These are phyloP conservation scores for Orchesellides sinensis DNA, from an alignment of 2,888 invertebrate genomes.

Conservation along the genomic window DNA sequence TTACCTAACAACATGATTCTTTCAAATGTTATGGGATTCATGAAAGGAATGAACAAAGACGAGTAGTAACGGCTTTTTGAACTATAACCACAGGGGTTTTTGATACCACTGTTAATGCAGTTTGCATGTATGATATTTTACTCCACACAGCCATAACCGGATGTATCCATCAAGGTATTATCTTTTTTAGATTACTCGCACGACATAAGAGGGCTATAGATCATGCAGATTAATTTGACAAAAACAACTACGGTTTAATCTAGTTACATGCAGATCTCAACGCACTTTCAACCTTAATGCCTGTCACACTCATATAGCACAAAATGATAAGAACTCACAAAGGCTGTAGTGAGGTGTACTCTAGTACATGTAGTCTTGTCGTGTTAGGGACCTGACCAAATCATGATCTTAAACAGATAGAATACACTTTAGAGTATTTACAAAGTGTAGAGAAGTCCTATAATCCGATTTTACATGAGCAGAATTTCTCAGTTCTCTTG, in stretches of 20 bases:
- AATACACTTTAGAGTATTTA: too few relatives aligned
- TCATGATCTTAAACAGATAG: too few relatives aligned
- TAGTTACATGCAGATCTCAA: background rate
- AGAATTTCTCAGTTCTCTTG: background rate
- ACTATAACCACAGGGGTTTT: constrained; percentile 22
- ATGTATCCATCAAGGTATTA: background rate
- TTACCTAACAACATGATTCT: too few relatives aligned
- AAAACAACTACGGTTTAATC: too few relatives aligned
- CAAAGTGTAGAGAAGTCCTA: background rate
- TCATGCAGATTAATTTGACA: too few relatives aligned
- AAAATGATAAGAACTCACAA: too few relatives aligned
- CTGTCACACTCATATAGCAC: too few relatives aligned
- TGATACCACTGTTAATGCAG: constrained; percentile 35
- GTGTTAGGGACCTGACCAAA: constrained; percentile 42
- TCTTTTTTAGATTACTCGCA: background rate
- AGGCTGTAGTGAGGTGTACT: too few relatives aligned
- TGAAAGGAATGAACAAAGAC: constrained; percentile 31
- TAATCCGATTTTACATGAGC: background rate
- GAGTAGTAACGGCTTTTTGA: background rate
- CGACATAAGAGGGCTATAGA: background rate
- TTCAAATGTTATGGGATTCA: constrained; percentile 67
- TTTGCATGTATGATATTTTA: constrained; percentile 29
- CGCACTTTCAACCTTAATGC: background rate
- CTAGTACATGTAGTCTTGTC: constrained; percentile 17
- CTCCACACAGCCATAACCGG: background rate